A percentile compares a stretch with the other conserved stretches of the same genome.
These are phyloP conservation scores for Pelodytes ibericus DNA, from an alignment of 2,797 vertebrate species.

Conservation along the genomic window DNA sequence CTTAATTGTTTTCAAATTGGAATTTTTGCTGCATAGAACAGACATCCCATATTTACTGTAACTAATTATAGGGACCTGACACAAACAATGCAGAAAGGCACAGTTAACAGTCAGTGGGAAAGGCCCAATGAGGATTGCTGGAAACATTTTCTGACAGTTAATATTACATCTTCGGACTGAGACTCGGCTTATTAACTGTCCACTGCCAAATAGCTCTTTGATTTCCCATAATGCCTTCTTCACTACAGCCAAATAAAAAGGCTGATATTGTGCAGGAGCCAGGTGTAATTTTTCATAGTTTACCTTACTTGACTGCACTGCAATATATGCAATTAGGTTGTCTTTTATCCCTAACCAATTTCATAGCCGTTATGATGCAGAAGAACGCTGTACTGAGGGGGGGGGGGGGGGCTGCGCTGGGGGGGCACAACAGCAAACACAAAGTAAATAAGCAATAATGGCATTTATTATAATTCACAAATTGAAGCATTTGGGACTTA, in stretches of 20 bases:
- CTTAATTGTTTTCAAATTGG: conserved; percentile 23
- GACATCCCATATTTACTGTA: conserved; percentile 40
- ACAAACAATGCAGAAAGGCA: conserved; percentile 36
- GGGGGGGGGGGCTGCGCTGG: too few relatives aligned
- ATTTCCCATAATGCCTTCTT: conserved; percentile 42
- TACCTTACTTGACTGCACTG: conserved; percentile 31
- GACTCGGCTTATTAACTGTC: conserved; percentile 43
- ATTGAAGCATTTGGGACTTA: conserved; percentile 31
- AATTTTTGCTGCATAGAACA: conserved; percentile 8
- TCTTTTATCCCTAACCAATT: conserved; percentile 28
- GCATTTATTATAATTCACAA: conserved; percentile 44
- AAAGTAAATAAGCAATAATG: conserved; percentile 44
- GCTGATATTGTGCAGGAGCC: conserved; percentile 23
- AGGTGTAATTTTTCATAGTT: conserved; percentile 49
- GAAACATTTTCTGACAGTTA: conserved; percentile 45
- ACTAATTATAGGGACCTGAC: conserved; percentile 40
- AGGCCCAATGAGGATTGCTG: conserved; percentile 17
- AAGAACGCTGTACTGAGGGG: neutral
- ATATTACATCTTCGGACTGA: conserved; percentile 27
- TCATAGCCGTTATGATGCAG: neutral
- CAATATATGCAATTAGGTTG: conserved; percentile 20
- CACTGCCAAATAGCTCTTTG: conserved; percentile 36
- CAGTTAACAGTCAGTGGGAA: conserved; percentile 29
- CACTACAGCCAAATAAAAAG: conserved; percentile 8
- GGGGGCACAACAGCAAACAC: conserved; percentile 7